Base-by-base conservation (phyloP, 2,888 invertebrate species). In the Melieria crassipennis region DNA sequence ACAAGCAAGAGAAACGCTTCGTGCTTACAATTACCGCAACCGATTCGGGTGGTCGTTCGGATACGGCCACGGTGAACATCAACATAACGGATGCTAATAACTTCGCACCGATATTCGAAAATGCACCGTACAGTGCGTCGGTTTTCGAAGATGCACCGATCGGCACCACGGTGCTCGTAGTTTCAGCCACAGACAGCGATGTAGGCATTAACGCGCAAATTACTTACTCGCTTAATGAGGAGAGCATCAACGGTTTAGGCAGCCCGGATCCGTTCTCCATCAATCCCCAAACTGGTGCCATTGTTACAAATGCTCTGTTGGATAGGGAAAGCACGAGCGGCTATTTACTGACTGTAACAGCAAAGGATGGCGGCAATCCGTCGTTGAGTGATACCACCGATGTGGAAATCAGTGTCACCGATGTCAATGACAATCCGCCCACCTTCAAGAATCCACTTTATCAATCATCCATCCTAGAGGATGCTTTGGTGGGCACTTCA, bases 1-100 rank as follows among this genome's bases (percentile, higher is more conserved):
- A 94, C 87, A 96, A 97, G 82, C 94, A 95, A 79, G 97, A 97
- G 79, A 91, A 94, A 74, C 89, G 95, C 70, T 97, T 95, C 81
- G 91, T 96, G 0, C 88, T 96, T n/a, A 94, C 94, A 0, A 91
- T 94, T 0, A 93, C 94, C 0, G 98, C 97, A 0, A 93, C 95
- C 0, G 98, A 98, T 85, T 92, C 94, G 0, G 97, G 96, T 0
- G 95, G 96, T 0, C 88, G 95, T 62, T 92, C 92, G 3, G 98
- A 97, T 79, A 93, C 94, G 0, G 94, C 97, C 0, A 92, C 94
- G 67, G 94, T 98, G 11, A 94, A 95, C 81, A 93, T 99, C 4
- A 96, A 97, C 82, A 91, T 99, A 0, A 94, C 96, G 0, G 98
- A 98, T 87, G 97, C 97, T 0, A 98, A 98, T 86, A 97, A 97